These are phyloP conservation scores for Campoletis raptor DNA, from an alignment of 2,888 invertebrate species.

Conservation along the genomic window DNA sequence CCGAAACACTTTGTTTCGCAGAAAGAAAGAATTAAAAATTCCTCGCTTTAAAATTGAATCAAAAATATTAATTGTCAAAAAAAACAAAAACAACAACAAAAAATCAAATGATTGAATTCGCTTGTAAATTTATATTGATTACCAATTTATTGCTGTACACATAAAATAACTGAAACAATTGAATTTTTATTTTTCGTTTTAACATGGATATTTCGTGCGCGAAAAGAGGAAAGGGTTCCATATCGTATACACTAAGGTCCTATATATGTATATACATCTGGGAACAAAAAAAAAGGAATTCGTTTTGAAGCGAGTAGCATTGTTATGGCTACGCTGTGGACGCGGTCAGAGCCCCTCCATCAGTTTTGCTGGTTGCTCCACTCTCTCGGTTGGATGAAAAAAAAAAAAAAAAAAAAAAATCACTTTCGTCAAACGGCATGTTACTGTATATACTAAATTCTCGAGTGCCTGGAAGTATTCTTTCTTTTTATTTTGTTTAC, in stretches of 20 bases:
- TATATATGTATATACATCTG: conserved; percentile 10
- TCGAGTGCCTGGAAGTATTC: conserved; percentile 18
- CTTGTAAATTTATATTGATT: neutral
- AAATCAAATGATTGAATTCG: neutral
- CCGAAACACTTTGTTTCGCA: neutral
- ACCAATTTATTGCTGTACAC: neutral
- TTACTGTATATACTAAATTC: conserved; percentile 28
- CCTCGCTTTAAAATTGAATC: neutral
- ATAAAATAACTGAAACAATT: neutral
- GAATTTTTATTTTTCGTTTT: neutral
- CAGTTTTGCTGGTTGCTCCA: conserved; percentile 35
- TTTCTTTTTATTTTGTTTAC: neutral
- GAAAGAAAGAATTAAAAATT: neutral
- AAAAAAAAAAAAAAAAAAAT: conserved; percentile 38
- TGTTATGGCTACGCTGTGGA: conserved; percentile 82
- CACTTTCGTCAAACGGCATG: conserved; percentile 23
- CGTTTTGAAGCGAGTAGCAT: conserved; percentile 72
- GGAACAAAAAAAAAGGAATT: conserved; percentile 52
- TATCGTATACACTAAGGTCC: neutral
- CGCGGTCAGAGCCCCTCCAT: conserved; percentile 76
- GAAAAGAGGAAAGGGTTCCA: conserved; percentile 12
- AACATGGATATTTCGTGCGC: conserved; percentile 13
- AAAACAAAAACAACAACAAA: neutral
- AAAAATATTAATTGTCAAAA: neutral
- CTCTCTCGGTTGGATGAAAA: conserved; percentile 26